Percentiles rank a stretch among this genome's conserved stretches.
Evolutionary conservation across 1,140 invertebrate species (phyloP).

Genomic region (Bombus ignitus): DNA sequence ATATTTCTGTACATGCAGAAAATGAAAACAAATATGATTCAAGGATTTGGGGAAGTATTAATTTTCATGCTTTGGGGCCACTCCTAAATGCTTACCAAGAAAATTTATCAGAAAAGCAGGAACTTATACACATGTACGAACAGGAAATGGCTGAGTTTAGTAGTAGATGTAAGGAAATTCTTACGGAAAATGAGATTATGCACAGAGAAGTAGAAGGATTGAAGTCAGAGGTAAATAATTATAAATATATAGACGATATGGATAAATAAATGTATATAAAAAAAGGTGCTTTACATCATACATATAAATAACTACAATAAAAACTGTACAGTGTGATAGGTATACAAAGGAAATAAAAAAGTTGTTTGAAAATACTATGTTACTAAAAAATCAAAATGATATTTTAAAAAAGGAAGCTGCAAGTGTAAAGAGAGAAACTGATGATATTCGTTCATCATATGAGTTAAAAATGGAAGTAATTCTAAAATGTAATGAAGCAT

Average conservation of each 20-base stretch:
- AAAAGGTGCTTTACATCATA: not conserved
- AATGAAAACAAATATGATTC: conserved; percentile 48
- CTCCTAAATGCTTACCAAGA: conserved; percentile 88
- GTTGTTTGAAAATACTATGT: conserved; percentile 82
- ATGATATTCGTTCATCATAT: conserved; percentile 85
- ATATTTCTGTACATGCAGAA: conserved; percentile 46
- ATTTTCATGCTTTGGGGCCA: conserved; percentile 84
- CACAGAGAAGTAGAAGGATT: conserved; percentile 83
- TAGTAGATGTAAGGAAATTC: conserved; percentile 84
- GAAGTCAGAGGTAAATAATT: conserved; percentile 80
- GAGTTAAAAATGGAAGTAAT: conserved; percentile 85
- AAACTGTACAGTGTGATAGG: conserved; percentile 74
- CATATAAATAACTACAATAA: conserved; percentile 34
- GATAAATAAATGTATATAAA: not conserved
- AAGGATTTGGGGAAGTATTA: conserved; percentile 83
- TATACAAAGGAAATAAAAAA: conserved; percentile 76
- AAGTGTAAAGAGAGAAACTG: conserved; percentile 84
- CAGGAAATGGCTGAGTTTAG: conserved; percentile 85
- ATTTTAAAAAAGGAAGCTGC: conserved; percentile 81
- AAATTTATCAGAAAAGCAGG: conserved; percentile 86
- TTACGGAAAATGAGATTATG: conserved; percentile 86
- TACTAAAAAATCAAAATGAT: conserved; percentile 85
- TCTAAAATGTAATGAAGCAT: conserved; percentile 84
- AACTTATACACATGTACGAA: conserved; percentile 85
- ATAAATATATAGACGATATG: conserved; percentile 17